Evolutionary conservation across 2,797 vertebrate species (phyloP), one percentile per base, ranked within the genome.

Genomic region (Chloroceryle amazona): DNA sequence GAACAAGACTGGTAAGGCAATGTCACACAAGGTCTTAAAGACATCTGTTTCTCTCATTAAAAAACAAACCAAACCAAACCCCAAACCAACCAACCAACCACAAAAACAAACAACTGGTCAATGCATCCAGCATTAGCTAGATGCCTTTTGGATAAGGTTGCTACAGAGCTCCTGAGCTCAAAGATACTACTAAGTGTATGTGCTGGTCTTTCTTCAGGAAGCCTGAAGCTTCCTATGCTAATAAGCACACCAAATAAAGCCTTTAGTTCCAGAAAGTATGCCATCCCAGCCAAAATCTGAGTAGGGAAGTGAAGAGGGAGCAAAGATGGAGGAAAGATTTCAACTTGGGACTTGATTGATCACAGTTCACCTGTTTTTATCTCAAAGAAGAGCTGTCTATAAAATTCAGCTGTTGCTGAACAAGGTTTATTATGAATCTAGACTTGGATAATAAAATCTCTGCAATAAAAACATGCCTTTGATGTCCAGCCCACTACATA

Each of bases 401-500:
- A 61, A 68, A 72, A 41, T 39, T 86, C 76, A 11, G 26, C 28
- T 81, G 86, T 67, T 84, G 63, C 71, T 39, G 75, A 83, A 49
- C 3, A 2, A 16, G 13, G 33, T 89, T 94, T 97, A 96, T 79
- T 97, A 89, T 0, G 3, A 91, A 96, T 97, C 88, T 93, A 97
- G 90, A 89, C 93, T 93, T 96, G 93, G 96, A 95, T 71, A 81
- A 87, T 90, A 84, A 96, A 96, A 91, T 75, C 75, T 60, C 72
- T 46, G 44, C 66, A 95, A 95, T 97, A 95, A 97, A 98, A 96
- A 44, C 66, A 16, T 16, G 65, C 76, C 97, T 98, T 98, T 98
- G 97, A 98, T 96, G 97, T 98, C 75, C 86, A 33, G 80, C 93
- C 96, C 90, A 86, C 95, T 94, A 90, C 90, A 95, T 96, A 96